Evolutionary conservation across 2,888 invertebrate genomes (phyloP).

Genomic region (Frankliniella intonsa): DNA sequence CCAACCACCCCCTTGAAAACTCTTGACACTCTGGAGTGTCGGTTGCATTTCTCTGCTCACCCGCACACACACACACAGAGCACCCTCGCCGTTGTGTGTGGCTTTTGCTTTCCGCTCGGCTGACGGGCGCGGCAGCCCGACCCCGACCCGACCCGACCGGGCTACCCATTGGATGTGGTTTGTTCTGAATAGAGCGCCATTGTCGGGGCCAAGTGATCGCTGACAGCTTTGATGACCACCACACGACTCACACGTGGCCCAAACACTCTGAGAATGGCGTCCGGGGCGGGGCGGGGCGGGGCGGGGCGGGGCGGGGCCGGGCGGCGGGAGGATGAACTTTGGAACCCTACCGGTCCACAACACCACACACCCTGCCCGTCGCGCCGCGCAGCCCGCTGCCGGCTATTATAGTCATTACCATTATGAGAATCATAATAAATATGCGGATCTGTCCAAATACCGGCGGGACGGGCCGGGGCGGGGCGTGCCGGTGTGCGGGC

Average conservation of each 20-base stretch:
- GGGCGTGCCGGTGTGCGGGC: not conserved
- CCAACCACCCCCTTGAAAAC: too few species aligned
- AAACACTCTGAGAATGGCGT: not conserved
- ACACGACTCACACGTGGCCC: not conserved
- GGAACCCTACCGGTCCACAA: too few species aligned
- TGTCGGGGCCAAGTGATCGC: not conserved
- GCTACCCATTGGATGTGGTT: slow-evolving; percentile 17
- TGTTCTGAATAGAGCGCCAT: not conserved
- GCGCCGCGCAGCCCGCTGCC: not conserved
- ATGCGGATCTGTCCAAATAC: slow-evolving; percentile 9
- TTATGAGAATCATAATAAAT: slow-evolving; percentile 13
- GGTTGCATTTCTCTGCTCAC: too few species aligned
- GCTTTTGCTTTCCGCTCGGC: not conserved
- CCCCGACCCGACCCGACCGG: not conserved
- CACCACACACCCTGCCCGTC: not conserved
- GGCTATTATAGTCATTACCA: not conserved
- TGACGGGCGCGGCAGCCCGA: not conserved
- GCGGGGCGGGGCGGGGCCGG: not conserved
- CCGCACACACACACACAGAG: too few species aligned
- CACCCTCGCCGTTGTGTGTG: too few species aligned
- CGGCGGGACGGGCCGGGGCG: not conserved
- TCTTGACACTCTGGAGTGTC: too few species aligned
- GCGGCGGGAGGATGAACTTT: not conserved
- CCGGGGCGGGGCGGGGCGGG: not conserved
- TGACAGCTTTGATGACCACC: slow-evolving; percentile 19